phyloP scores from a whole-genome alignment of 2,888 invertebrate genomes.

The Meiosimyza platycephala region DNA sequence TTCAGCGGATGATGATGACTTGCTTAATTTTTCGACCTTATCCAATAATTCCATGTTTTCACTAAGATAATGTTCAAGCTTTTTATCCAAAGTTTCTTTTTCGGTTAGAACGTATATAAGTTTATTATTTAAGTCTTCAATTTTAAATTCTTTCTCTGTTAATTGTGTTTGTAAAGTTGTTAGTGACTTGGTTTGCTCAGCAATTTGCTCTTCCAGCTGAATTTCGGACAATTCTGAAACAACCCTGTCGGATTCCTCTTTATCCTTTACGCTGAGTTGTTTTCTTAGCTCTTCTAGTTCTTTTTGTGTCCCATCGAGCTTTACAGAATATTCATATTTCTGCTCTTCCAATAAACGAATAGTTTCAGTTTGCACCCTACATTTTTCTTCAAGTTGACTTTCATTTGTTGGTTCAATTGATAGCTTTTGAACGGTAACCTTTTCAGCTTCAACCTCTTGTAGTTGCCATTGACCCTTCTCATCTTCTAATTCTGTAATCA shows the following conservation, averaged over 20 bases:
- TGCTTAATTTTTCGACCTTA: conserved; percentile 78
- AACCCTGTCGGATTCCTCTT: conserved; percentile 77
- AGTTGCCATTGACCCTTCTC: conserved; percentile 92
- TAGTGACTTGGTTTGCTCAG: conserved; percentile 60
- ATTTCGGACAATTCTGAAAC: conserved; percentile 82
- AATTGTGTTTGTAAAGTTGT: conserved; percentile 69
- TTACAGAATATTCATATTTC: conserved; percentile 76
- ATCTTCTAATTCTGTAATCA: conserved; percentile 86
- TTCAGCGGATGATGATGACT: conserved; percentile 79
- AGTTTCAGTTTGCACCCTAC: conserved; percentile 56
- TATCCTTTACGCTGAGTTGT: conserved; percentile 67
- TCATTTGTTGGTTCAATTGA: conserved; percentile 15
- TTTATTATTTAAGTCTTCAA: conserved; percentile 65
- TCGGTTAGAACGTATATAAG: conserved; percentile 69
- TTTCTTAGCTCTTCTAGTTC: conserved; percentile 64
- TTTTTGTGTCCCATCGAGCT: conserved; percentile 70
- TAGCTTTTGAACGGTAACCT: background rate
- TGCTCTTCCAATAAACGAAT: conserved; percentile 68
- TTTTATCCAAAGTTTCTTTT: conserved; percentile 72
- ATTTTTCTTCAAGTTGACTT: conserved; percentile 48
- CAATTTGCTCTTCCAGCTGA: conserved; percentile 82
- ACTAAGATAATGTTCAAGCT: conserved; percentile 75
- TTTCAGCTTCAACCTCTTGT: conserved; percentile 51
- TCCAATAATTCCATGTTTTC: conserved; percentile 81
- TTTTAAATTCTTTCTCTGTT: conserved; percentile 69